phyloP scores from a whole-genome alignment of 2,797 vertebrate genomes.

The Alouatta caraya region DNA sequence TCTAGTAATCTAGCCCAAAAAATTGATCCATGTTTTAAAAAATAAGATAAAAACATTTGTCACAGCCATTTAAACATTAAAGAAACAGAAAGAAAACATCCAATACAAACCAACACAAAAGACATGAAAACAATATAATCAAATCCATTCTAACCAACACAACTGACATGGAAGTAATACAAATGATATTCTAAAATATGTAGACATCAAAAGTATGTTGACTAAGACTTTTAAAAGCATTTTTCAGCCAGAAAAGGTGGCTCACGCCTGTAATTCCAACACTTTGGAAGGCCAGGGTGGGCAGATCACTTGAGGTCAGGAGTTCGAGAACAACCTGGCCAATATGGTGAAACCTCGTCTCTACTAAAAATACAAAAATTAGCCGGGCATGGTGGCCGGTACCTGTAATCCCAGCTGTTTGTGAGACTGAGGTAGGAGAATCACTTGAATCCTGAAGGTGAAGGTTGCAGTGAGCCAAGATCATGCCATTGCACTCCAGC shows the following conservation, averaged over 20 bases:
- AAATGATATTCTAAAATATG: background rate
- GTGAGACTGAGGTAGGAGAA: no score
- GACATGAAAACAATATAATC: background rate
- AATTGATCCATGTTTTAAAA: background rate
- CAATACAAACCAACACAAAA: background rate
- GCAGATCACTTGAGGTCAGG: background rate
- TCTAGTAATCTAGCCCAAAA: background rate
- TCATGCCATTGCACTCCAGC: no score
- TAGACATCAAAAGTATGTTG: background rate
- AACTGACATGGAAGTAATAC: background rate
- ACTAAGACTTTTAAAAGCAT: background rate
- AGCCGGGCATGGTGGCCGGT: accelerated
- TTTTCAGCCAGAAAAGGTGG: background rate
- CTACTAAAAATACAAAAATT: background rate
- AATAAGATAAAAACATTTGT: background rate
- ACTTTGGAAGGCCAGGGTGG: background rate
- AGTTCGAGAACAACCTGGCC: background rate
- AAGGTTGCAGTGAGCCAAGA: no score
- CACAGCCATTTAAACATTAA: background rate
- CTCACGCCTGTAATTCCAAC: background rate
- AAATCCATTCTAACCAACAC: background rate
- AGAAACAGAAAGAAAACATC: constrained; percentile 12
- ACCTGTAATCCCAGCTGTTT: no score
- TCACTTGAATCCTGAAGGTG: no score
- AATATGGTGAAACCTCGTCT: background rate